These are phyloP conservation scores for Macroramphosus scolopax DNA, from an alignment of 2,797 vertebrate genomes.

Conservation along the genomic window DNA sequence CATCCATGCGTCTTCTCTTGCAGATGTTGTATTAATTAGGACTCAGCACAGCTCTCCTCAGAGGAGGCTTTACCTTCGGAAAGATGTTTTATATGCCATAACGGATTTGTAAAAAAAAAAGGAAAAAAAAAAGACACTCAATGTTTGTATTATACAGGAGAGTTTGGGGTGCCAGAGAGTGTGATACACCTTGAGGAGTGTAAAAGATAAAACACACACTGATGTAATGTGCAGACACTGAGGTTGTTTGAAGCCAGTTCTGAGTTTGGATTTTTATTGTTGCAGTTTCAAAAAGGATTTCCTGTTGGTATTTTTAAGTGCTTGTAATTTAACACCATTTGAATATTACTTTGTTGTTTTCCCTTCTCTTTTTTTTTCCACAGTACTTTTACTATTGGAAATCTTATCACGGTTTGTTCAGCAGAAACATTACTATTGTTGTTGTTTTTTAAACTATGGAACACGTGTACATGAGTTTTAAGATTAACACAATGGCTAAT, in stretches of 20 bases:
- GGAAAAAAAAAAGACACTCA: conserved; percentile 42
- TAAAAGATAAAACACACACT: conserved; percentile 33
- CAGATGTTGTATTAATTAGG: conserved; percentile 61
- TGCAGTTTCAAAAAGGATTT: conserved; percentile 53
- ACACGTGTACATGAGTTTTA: conserved; percentile 54
- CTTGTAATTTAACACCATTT: conserved; percentile 59
- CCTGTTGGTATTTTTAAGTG: conserved; percentile 62
- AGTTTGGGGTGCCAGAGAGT: conserved; percentile 47
- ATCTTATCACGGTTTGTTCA: conserved; percentile 58
- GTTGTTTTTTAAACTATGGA: conserved; percentile 43
- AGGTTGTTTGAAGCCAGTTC: conserved; percentile 68
- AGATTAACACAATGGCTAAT: conserved; percentile 40
- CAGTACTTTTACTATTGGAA: too few species aligned
- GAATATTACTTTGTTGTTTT: conserved; percentile 56
- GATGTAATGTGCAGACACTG: conserved; percentile 9
- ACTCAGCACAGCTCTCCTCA: conserved; percentile 60
- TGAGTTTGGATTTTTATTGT: conserved; percentile 50
- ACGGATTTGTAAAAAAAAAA: conserved; percentile 72
- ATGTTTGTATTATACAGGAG: conserved; percentile 71
- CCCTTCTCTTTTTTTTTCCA: conserved; percentile 54
- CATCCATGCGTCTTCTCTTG: conserved; percentile 56
- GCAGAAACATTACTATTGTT: conserved; percentile 48
- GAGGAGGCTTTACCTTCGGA: conserved; percentile 53
- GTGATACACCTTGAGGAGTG: conserved; percentile 61
- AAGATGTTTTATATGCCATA: conserved; percentile 76